phyloP scores from a whole-genome alignment of 2,113 vertebrate genomes.

The Apteryx owenii region DNA sequence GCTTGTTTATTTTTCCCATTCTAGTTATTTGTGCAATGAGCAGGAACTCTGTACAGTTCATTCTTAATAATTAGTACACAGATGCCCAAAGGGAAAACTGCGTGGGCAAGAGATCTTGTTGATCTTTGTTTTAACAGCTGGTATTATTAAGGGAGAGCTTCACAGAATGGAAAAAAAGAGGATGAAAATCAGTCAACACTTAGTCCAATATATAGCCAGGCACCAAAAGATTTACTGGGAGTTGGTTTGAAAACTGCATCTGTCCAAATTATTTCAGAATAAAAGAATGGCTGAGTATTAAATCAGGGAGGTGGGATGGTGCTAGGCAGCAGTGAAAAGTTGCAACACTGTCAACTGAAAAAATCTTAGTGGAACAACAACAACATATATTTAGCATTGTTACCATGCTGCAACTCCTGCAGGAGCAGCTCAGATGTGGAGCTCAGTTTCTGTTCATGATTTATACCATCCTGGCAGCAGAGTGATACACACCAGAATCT shows the following conservation, averaged over 20 bases:
- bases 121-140: slow-evolving; percentile 69
- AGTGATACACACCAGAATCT: slow-evolving; percentile 1
- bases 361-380: slow-evolving; percentile 22
- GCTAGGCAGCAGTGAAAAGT: background rate
- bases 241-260: slow-evolving; percentile 37
- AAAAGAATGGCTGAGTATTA: slow-evolving; percentile 9
- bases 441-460: slow-evolving; percentile 5
- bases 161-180: background rate
- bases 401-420: slow-evolving; percentile 31
- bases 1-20: background rate
- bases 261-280: background rate
- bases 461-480: slow-evolving; percentile 4
- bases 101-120: slow-evolving; percentile 5
- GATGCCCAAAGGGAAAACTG: slow-evolving; percentile 31
- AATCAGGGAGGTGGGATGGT: background rate
- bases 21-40: background rate
- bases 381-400: slow-evolving; percentile 52
- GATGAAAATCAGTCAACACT: slow-evolving; percentile 47
- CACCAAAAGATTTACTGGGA: slow-evolving; percentile 40
- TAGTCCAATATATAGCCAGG: slow-evolving; percentile 39
- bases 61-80: slow-evolving; percentile 56
- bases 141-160: slow-evolving; percentile 30
- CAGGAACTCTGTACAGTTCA: background rate
- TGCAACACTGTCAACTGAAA: slow-evolving; percentile 42
- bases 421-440: background rate